These are phyloP conservation scores for Abramis brama DNA, from an alignment of 2,113 vertebrate genomes.

Conservation along the genomic window DNA sequence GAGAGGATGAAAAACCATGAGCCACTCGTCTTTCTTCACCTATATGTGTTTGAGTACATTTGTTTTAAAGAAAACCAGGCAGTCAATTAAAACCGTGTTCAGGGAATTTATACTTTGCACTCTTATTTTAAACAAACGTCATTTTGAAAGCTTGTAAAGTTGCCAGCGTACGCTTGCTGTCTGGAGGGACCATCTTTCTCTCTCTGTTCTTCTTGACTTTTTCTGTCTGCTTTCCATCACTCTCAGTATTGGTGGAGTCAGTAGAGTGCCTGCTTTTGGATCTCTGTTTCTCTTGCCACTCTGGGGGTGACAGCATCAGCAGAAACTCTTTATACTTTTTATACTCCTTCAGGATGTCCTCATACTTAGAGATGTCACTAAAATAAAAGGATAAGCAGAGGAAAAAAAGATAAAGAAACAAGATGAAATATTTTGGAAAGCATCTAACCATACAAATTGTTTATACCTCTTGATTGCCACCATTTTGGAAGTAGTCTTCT, in stretches of 20 bases:
- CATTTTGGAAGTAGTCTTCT: conserved; percentile 79
- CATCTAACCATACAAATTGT: background rate
- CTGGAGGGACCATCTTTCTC: background rate
- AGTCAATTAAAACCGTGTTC: background rate
- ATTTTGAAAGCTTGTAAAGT: background rate
- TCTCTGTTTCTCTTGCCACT: conserved; percentile 80
- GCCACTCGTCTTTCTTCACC: conserved; percentile 55
- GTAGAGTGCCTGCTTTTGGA: conserved; percentile 53
- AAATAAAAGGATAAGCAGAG: background rate
- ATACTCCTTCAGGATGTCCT: conserved; percentile 83
- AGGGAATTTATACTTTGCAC: background rate
- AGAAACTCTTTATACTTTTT: conserved; percentile 85
- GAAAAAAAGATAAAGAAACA: conserved; percentile 7
- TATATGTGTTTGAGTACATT: conserved; percentile 40
- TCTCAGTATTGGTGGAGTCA: conserved; percentile 24
- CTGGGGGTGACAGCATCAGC: conserved; percentile 82
- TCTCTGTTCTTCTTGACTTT: conserved; percentile 26
- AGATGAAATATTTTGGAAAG: conserved; percentile 10
- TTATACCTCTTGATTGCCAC: conserved; percentile 80
- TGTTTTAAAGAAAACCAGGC: background rate
- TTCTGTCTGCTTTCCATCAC: conserved; percentile 16
- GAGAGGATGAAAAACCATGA: conserved; percentile 47
- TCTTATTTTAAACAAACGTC: background rate
- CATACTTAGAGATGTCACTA: conserved; percentile 82
- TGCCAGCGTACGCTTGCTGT: conserved; percentile 3